Conservation (phyloP, 2,113 vertebrate genomes). For the Rafetus swinhoei region DNA sequence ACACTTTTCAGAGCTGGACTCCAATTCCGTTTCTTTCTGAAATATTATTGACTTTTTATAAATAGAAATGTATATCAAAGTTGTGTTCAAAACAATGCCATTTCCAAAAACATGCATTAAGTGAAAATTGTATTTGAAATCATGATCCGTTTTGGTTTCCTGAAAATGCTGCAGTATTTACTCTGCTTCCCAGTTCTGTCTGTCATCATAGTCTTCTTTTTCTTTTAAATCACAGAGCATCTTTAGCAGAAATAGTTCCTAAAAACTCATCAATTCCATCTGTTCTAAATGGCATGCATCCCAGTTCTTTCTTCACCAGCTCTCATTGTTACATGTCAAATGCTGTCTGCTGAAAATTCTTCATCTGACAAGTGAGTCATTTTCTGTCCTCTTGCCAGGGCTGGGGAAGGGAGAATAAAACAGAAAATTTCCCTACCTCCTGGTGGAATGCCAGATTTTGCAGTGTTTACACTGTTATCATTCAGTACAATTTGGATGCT, state of each 20-base stretch:
- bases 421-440: background rate
- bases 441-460: background rate
- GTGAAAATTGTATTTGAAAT: background rate
- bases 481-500: background rate
- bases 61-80: background rate
- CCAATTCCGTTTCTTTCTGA: background rate
- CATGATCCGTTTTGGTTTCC: background rate
- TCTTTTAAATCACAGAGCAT: too few relatives aligned
- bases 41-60: background rate
- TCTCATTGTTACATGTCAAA: background rate
- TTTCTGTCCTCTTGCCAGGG: slow-evolving; percentile 12
- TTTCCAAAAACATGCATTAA: background rate
- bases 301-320: background rate
- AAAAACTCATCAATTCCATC: too few relatives aligned
- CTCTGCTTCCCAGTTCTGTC: too few relatives aligned
- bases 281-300: background rate
- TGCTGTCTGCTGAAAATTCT: background rate
- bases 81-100: background rate
- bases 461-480: background rate
- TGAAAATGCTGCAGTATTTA: too few relatives aligned
- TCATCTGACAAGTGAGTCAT: slow-evolving; percentile 14
- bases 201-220: too few relatives aligned
- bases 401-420: background rate
- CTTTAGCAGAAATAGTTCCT: too few relatives aligned
- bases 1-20: too few relatives aligned